Base-by-base conservation (phyloP, 2,888 invertebrate species). In the Cryptophagus acutangulus region DNA sequence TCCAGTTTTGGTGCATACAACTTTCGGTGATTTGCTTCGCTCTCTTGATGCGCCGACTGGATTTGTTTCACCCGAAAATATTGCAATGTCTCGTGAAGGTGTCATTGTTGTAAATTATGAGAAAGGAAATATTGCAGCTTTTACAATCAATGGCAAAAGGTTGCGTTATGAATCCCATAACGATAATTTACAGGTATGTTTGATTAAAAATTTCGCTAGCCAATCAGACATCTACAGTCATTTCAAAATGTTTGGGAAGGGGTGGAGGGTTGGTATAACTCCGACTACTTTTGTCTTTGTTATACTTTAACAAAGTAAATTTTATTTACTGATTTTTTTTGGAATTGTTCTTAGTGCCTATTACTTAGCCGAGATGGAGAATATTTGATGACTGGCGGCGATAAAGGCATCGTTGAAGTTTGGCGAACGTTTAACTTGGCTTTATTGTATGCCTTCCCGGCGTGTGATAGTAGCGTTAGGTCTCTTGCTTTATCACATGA, bases 391-490 rank as follows among this genome's bases (percentile, higher is more conserved):
- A 88, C 95, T 56, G 97, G 94, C 49, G 96, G 96, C 10, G 94
- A 93, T 67, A 88, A 87, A 64, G 97, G 97, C 49, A 89, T 95
- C 56, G 96, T 97, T 55, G 94, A 96, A 74, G 94, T 99, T 49
- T 95, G 96, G 94, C 81, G 97, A 66, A 92, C 96, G 40, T 94
- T 93, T 74, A 96, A 95, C 63, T 81, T 99, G 58, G 91, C 94
- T 56, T 83, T 95, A 57, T 81, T 99, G 9, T 97, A 99, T 74
- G 93, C 96, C 54, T 99, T 94, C 76, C 97, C 96, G 61, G 88
- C 92, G 44, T 93, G 94, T 73, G 95, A 95, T 74, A 90, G 92
- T 72, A 86, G 91, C 65, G 90, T 97, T 54, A 78, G 88, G 57
- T 92, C 94, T 38, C 78, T 99, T 52, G 95, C 97, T 49, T 82